Base-by-base conservation (phyloP, 1,140 invertebrate genomes). In the Meloidogyne floridensis region DNA sequence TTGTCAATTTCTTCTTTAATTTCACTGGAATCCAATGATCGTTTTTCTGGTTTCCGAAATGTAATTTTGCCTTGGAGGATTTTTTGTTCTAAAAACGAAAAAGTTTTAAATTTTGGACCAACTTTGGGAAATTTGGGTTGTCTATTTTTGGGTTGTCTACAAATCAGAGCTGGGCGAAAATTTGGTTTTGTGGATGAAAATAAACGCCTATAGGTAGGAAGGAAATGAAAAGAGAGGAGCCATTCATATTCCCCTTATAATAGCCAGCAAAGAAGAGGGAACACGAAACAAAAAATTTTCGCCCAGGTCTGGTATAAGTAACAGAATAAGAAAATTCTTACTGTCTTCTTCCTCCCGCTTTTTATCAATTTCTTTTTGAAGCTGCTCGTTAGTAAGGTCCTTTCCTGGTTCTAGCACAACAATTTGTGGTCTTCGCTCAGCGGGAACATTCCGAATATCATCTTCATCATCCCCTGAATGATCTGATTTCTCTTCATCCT, bases 21-120 rank as follows among this genome's bases (percentile, higher is more conserved):
- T 15, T 82, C 73, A 6, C n/a, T 53, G 3, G 11, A 20, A 20
- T 79, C 74, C 15, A 43, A 15, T 15, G 74, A 18, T 43, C 81
- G 82, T 82, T 86, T 87, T 53, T 80, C 72, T 18, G 87, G 87
- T 79, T 87, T 87, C 15, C 86, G 87, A 79, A 87, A 87, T 47
- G 75, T 87, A 56, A 87, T 87, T 74, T 82, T 82, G 2, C 86
- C 86, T 56, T 89, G 78, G 20, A 84, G 81, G 47, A 87, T 87
- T 73, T 87, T 89, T 20, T 81, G 75, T 47, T 77, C 87, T 86
- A 70, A 86, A 84, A 76, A 42, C 0, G 11, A 43, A 80, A 80
- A 80, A 10, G 2, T 2, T 32, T 32, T 32, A 32, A 32, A 76
- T 71, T 20, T 13, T 80, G 6, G 13, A 72, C 85, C 71, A 76